Evolutionary conservation across 2,113 vertebrate species (phyloP), one percentile per base, ranked within the genome.

Genomic region (Eptesicus fuscus): DNA sequence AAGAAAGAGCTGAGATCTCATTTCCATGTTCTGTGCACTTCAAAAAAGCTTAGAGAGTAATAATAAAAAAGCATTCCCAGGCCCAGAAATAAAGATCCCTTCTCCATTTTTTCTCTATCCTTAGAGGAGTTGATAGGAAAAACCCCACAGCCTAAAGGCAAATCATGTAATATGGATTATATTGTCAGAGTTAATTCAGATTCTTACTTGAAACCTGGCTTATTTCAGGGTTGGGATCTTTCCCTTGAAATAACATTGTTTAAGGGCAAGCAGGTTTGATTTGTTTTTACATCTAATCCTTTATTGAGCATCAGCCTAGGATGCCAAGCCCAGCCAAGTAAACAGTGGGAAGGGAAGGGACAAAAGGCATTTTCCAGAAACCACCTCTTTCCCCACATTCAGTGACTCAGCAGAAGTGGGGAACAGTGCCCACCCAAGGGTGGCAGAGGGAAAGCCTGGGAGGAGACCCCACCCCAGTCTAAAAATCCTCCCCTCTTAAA

Each of bases 161-260:
- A 83, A 88, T 78, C 76, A 83, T 93, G 17, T 11, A 5, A 35
- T 89, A 42, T 51, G 92, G 83, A 93, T 94, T 92, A 88, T 90
- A 79, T 83, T 95, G 85, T 96, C 88, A 95, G 91, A 90, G 83
- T 94, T 93, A 16, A 93, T 95, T 97, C 83, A 87, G 2, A 93
- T 70, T 96, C 76, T 93, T 59, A 35, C 87, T 78, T 79, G 92
- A 94, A 94, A 89, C 42, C 70, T 79, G 42, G 16, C 88, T 94
- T 93, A 65, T 91, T 86, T 94, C 40, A 53, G 47, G 53, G 25
- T 47, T 78, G 73, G 30, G 74, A 70, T 7, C 18, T 88, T 94
- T 90, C 35, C 35, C 74, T 88, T 95, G 65, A 95, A 94, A 95
- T 94, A 80, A 56, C 23, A 73, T 70, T 80, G 44, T 85, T 93